phyloP scores from a whole-genome alignment of 2,888 invertebrate species.

The Eristalinus sepulchralis region DNA sequence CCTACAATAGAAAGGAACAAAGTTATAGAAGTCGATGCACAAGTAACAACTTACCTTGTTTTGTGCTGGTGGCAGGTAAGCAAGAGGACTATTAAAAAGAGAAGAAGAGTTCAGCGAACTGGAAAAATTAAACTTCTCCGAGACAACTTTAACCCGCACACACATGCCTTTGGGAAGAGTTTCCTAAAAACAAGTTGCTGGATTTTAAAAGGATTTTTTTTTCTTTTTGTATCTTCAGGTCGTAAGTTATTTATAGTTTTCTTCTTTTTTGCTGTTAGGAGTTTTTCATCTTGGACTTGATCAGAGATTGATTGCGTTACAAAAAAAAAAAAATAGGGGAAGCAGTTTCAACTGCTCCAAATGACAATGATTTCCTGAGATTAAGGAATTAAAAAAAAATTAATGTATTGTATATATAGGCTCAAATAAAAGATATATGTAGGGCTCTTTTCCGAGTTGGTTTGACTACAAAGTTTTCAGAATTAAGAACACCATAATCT shows the following conservation, averaged over 20 bases:
- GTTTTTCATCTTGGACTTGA: too few species aligned
- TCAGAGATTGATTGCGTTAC: too few species aligned
- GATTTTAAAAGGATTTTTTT: conserved; percentile 49
- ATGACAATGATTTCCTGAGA: too few species aligned
- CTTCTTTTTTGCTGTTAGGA: not conserved
- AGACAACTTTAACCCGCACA: not conserved
- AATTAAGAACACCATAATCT: too few species aligned
- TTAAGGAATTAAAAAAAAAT: too few species aligned
- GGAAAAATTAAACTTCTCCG: not conserved
- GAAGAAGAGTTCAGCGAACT: not conserved
- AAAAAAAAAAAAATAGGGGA: too few species aligned
- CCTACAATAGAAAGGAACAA: not conserved
- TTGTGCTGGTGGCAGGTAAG: not conserved
- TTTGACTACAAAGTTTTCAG: too few species aligned
- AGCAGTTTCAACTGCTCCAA: too few species aligned
- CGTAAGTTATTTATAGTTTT: too few species aligned
- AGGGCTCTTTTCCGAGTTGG: too few species aligned
- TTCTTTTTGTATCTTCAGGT: conserved; percentile 1
- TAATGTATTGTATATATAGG: too few species aligned
- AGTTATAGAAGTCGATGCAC: not conserved
- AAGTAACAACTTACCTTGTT: not conserved
- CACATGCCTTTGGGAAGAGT: not conserved
- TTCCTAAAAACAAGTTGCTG: not conserved
- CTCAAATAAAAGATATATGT: too few species aligned
- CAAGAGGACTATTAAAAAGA: not conserved